These are phyloP conservation scores for Mesoligia furuncula DNA, from an alignment of 2,888 invertebrate genomes.

Conservation along the genomic window DNA sequence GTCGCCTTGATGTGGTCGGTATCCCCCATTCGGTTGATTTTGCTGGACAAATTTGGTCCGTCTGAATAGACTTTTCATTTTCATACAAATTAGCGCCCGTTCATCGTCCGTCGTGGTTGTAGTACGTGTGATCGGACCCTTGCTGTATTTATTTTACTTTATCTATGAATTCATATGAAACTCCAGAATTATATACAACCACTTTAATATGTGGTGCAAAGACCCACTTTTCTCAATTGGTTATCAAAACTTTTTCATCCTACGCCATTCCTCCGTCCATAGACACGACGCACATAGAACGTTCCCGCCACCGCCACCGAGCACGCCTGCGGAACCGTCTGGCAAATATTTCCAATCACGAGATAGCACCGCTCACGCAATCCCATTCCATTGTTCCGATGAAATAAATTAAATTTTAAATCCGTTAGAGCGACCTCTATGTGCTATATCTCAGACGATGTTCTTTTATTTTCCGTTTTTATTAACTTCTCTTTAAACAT, in stretches of 20 bases:
- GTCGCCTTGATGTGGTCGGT: too few species aligned
- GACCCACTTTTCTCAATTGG: background rate
- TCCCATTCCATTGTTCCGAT: slow-evolving; percentile 48
- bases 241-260: background rate
- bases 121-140: too few species aligned
- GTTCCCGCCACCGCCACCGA: background rate
- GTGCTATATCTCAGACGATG: background rate
- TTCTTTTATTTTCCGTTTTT: background rate
- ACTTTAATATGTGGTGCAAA: background rate
- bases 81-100: too few species aligned
- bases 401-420: slow-evolving; percentile 60
- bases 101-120: background rate
- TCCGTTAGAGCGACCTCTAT: slow-evolving; percentile 6
- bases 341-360: slow-evolving; percentile 65
- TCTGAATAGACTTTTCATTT: too few species aligned
- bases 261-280: background rate
- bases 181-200: background rate
- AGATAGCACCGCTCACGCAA: slow-evolving; percentile 54
- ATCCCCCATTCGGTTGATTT: background rate
- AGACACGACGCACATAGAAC: slow-evolving; percentile 7
- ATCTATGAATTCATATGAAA: background rate
- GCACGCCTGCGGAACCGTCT: slow-evolving; percentile 27
- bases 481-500: background rate
- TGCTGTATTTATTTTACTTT: too few species aligned
- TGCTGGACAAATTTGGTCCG: too few species aligned